These are phyloP conservation scores for Varroa destructor DNA, from an alignment of 1,140 invertebrate genomes.

Conservation along the genomic window DNA sequence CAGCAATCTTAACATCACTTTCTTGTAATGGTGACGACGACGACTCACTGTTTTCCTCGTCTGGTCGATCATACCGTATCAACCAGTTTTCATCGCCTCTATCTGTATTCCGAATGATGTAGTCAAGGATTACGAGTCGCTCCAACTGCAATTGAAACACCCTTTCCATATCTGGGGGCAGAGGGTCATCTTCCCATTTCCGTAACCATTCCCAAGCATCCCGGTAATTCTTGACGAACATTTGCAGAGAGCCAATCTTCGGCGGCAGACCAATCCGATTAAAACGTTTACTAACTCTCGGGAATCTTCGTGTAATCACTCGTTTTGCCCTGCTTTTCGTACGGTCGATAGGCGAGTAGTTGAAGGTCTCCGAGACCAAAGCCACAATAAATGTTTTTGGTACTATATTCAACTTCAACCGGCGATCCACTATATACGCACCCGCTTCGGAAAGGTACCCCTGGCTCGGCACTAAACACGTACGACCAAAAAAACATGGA, in stretches of 20 bases:
- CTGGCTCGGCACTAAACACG: slow-evolving; percentile 95
- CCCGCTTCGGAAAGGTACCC: slow-evolving; percentile 96
- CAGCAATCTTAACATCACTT: slow-evolving; percentile 74
- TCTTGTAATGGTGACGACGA: slow-evolving; percentile 48
- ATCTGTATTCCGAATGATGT: slow-evolving; percentile 98
- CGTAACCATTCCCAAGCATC: slow-evolving; percentile 93
- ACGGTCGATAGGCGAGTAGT: slow-evolving; percentile 87
- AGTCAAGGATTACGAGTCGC: slow-evolving; percentile 87
- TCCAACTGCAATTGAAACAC: slow-evolving; percentile 94
- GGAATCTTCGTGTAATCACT: slow-evolving; percentile 74
- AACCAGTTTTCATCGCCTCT: slow-evolving; percentile 99
- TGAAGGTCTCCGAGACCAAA: slow-evolving; percentile 92
- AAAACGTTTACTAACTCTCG: slow-evolving; percentile 73
- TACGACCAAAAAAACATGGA: slow-evolving; percentile 96
- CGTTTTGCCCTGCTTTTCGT: slow-evolving; percentile 91
- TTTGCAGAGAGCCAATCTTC: slow-evolving; percentile 90
- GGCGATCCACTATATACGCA: slow-evolving; percentile 79
- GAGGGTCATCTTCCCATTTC: slow-evolving; percentile 76
- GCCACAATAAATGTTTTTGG: slow-evolving; percentile 73
- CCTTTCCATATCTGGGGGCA: slow-evolving; percentile 53
- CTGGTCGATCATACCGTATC: slow-evolving; percentile 71
- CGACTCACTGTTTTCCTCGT: slow-evolving; percentile 47
- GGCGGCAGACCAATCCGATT: slow-evolving; percentile 88
- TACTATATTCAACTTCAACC: slow-evolving; percentile 84
- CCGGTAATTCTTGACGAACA: slow-evolving; percentile 90